Percentiles rank a stretch among this genome's conserved stretches.
phyloP scores from a whole-genome alignment of 2,888 invertebrate genomes.

The Phortica okadai region DNA sequence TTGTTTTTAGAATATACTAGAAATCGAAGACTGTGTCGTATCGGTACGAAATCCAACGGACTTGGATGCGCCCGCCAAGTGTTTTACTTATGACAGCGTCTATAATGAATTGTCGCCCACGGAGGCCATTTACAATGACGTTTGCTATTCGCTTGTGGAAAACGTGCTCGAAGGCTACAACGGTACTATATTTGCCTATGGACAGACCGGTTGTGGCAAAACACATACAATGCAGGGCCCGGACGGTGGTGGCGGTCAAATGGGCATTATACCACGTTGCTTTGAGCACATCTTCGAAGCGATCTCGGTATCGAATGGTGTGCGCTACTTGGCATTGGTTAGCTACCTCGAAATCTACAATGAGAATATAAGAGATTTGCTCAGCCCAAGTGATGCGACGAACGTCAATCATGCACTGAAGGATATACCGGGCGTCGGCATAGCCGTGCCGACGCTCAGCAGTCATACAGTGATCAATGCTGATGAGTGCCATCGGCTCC shows the following conservation, averaged over 20 bases:
- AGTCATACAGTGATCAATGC: conserved; percentile 88
- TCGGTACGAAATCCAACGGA: conserved; percentile 82
- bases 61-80: conserved; percentile 80
- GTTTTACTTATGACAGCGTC: conserved; percentile 90
- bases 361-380: conserved; percentile 92
- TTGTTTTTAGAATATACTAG: conserved; percentile 80
- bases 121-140: conserved; percentile 91
- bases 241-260: conserved; percentile 50
- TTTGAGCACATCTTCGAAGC: conserved; percentile 94
- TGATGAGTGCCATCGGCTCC: conserved; percentile 84
- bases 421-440: conserved; percentile 78
- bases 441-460: conserved; percentile 80
- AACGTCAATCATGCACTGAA: conserved; percentile 76
- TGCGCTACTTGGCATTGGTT: conserved; percentile 80
- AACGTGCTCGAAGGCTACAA: conserved; percentile 94
- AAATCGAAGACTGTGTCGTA: conserved; percentile 81
- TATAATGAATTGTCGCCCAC: conserved; percentile 88
- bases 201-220: conserved; percentile 95
- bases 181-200: conserved; percentile 94
- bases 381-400: conserved; percentile 81
- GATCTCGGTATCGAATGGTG: conserved; percentile 83
- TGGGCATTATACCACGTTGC: conserved; percentile 85
- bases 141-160: conserved; percentile 88
- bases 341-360: conserved; percentile 95
- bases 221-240: conserved; percentile 90